Evolutionary conservation across 2,888 invertebrate genomes (phyloP).

Genomic region (Cosmorhoe ocellata): DNA sequence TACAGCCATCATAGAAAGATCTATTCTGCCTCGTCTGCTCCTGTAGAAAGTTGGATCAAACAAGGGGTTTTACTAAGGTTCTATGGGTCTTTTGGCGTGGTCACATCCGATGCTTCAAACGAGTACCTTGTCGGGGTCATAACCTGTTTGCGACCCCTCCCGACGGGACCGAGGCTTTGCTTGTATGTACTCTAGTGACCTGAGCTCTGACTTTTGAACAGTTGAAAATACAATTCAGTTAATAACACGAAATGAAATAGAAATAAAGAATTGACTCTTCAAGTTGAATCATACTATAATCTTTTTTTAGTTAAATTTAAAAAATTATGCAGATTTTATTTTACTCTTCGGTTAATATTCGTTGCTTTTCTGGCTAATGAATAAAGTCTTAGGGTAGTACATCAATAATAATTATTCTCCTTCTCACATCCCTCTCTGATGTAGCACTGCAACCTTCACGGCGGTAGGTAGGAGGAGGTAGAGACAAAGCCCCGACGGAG

Average conservation of each 20-base stretch:
- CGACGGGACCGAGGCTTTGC: constrained; percentile 66
- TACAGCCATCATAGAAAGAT: constrained; percentile 49
- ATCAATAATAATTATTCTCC: background rate
- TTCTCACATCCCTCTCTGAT: constrained; percentile 9
- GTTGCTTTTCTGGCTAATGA: background rate
- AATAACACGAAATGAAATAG: too few relatives aligned
- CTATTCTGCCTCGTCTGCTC: constrained; percentile 40
- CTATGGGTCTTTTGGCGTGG: constrained; percentile 59
- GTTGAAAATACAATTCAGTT: constrained; percentile 39
- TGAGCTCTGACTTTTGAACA: constrained; percentile 53
- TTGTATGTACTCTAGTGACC: constrained; percentile 74
- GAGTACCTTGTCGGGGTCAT: constrained; percentile 81
- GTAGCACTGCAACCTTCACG: constrained; percentile 10
- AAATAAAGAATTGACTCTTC: too few relatives aligned
- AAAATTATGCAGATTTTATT: too few relatives aligned
- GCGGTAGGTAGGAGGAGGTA: constrained; percentile 33
- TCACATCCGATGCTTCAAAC: constrained; percentile 69
- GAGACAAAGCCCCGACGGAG: constrained; percentile 15
- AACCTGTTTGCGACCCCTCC: constrained; percentile 82
- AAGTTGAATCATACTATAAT: too few relatives aligned
- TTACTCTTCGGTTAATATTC: too few relatives aligned
- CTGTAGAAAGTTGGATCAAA: constrained; percentile 28
- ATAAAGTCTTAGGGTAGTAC: background rate
- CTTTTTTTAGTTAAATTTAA: too few relatives aligned
- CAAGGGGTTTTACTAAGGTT: constrained; percentile 45